Evolutionary conservation across 2,113 vertebrate genomes (phyloP).

Genomic region (Capreolus pygargus): DNA sequence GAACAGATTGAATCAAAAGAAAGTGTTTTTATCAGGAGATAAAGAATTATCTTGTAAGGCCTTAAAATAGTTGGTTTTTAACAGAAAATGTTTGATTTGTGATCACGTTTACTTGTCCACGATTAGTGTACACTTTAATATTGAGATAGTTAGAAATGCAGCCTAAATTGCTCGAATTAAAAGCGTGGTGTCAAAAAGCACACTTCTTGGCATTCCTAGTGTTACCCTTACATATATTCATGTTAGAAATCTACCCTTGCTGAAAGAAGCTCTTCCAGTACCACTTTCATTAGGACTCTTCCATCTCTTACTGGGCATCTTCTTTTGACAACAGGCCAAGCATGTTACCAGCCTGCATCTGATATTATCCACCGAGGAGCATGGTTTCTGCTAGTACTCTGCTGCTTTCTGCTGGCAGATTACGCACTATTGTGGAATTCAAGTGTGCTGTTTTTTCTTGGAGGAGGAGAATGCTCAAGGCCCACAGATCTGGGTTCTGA

Average conservation of each 20-base stretch:
- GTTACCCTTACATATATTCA: accelerated
- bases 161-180: not conserved
- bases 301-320: not conserved
- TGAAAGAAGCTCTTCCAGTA: not conserved
- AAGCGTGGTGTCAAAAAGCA: not conserved
- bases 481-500: not conserved
- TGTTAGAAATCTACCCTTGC: not conserved
- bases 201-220: not conserved
- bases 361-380: not conserved
- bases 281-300: not conserved
- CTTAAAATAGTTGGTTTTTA: conserved; percentile 3
- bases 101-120: not conserved
- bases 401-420: not conserved
- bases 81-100: not conserved
- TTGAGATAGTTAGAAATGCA: not conserved
- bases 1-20: not conserved
- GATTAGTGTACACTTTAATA: not conserved
- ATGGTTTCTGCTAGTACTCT: not conserved
- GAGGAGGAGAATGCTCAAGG: not conserved
- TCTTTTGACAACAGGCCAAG: not conserved
- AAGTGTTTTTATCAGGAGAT: not conserved
- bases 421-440: not conserved
- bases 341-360: not conserved
- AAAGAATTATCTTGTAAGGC: not conserved
- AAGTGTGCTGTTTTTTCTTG: not conserved